Evolutionary conservation across 2,888 invertebrate species (phyloP), one percentile per base, ranked within the genome.

Genomic region (Drosophila testacea): DNA sequence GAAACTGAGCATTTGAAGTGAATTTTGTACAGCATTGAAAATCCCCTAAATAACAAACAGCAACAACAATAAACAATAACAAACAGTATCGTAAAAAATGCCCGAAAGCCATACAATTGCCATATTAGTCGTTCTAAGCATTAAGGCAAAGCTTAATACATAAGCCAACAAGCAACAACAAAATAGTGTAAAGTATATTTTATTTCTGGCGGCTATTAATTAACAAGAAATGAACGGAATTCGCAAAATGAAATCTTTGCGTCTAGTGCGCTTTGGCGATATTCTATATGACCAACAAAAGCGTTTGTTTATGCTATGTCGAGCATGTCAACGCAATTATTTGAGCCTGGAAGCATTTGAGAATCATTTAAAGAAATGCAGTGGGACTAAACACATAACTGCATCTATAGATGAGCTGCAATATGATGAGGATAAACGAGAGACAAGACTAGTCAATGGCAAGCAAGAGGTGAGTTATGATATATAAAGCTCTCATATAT

Each of bases 241-340:
- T 27, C 52, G 62, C 4, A 84, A 70, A 41, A 28, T 54, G 0
- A 87, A 82, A 67, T 56, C 73, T 1, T 28, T 82, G 48, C 69
- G 70, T 11, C 77, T 90, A 4, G 79, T 91, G 52, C 80, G 84
- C 27, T 77, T 91, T 55, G 91, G 88, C 4, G 89, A 89, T 42
- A 60, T 91, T 5, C 66, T 91, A 2, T 68, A 76, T 32, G 90
- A 91, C 51, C 85, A 91, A 44, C 87, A 90, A 32, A 68, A 67
- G 4, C 77, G 85, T 4, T 48, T 89, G 0, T 72, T 90, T 30
- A 55, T 88, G 42, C 71, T 91, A 0, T 91, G 91, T 54, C 77
- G 78, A 11, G 79, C 83, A 54, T 91, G 91, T 38, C 75, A 85
- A 22, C 73, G 77, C 1, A 89, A 89, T 22, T 85, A 79, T 39